Conservation (phyloP, 2,113 vertebrate species). For the Pseudonaja textilis region DNA sequence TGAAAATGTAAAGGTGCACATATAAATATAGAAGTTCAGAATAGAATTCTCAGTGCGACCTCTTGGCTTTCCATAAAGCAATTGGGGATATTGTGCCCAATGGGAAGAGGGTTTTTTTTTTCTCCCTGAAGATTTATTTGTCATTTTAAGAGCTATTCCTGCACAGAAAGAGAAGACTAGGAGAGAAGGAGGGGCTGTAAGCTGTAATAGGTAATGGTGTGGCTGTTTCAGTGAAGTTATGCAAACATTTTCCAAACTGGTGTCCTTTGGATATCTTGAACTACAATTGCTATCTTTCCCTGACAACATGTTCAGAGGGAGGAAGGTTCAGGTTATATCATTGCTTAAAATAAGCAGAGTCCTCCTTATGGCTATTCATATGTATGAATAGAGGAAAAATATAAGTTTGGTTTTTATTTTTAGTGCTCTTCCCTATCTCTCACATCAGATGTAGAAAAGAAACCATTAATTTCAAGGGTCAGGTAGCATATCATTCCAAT, state of each 20-base stretch:
- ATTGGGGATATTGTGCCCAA: neutral
- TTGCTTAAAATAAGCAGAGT: neutral
- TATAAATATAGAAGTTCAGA: slow-evolving; percentile 54
- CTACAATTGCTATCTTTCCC: neutral
- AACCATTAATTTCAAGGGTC: neutral
- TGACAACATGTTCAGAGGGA: neutral
- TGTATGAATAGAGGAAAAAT: neutral
- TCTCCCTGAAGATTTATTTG: neutral
- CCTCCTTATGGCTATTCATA: neutral
- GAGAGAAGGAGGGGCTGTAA: neutral
- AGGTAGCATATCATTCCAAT: neutral
- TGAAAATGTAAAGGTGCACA: slow-evolving; percentile 60
- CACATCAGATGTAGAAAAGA: neutral
- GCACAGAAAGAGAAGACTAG: neutral
- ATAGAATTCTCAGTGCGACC: slow-evolving; percentile 46
- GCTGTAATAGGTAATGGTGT: neutral
- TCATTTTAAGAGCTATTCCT: neutral
- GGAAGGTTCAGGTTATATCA: neutral
- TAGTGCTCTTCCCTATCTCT: neutral
- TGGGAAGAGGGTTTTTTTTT: neutral
- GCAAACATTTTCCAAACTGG: neutral
- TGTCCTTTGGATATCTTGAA: neutral
- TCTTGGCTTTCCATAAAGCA: neutral
- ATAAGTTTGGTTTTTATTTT: neutral
- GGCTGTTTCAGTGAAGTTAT: neutral